Conservation (phyloP, 2,113 vertebrate species). For the Carlito syrichta region DNA sequence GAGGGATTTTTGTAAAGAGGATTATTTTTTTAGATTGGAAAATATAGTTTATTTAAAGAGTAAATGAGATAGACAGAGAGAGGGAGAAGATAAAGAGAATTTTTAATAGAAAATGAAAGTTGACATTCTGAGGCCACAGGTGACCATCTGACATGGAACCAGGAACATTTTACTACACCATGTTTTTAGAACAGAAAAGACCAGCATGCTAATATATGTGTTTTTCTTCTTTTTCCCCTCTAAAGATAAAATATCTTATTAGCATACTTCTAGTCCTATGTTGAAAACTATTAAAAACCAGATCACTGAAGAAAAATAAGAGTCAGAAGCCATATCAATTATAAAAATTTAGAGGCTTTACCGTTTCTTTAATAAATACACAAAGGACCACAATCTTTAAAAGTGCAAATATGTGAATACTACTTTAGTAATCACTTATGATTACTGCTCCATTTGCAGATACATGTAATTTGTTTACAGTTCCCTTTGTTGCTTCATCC, state of each 20-base stretch:
- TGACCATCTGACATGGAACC: neutral
- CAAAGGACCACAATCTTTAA: neutral
- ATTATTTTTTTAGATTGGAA: too few species aligned
- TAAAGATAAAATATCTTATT: constrained; percentile 7
- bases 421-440: neutral
- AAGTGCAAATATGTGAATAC: neutral
- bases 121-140: neutral
- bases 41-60: too few species aligned
- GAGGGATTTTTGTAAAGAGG: neutral
- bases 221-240: neutral
- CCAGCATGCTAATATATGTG: neutral
- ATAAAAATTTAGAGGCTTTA: constrained; percentile 6
- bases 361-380: neutral
- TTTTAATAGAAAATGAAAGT: constrained; percentile 7
- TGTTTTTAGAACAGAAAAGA: constrained; percentile 8
- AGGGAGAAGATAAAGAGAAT: neutral
- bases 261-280: neutral
- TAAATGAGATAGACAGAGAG: too few species aligned
- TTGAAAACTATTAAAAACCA: neutral
- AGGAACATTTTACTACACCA: neutral
- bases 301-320: neutral
- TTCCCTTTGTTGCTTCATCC: neutral
- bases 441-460: neutral
- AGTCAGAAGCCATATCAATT: neutral
- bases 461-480: neutral